phyloP scores from a whole-genome alignment of 2,888 invertebrate genomes.

The Podabrus alpinus region DNA sequence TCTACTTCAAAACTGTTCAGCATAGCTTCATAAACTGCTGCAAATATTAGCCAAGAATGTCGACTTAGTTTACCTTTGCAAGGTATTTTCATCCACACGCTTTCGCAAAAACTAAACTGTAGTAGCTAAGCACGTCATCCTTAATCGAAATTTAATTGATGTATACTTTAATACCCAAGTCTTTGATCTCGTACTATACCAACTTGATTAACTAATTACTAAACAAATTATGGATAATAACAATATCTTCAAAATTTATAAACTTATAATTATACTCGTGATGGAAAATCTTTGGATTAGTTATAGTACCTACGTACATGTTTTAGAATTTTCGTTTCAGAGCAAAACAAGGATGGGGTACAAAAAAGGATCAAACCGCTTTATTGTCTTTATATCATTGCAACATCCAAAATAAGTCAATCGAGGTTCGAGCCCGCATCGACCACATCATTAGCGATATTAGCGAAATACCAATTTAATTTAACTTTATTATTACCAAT shows the following conservation, averaged over 20 bases:
- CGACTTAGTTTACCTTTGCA: constrained; percentile 35
- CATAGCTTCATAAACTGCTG: constrained; percentile 39
- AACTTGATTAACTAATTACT: background rate
- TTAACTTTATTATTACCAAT: background rate
- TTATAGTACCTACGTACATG: background rate
- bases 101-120: constrained; percentile 5
- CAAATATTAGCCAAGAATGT: constrained; percentile 37
- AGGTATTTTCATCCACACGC: constrained; percentile 15
- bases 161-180: constrained; percentile 5
- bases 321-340: background rate
- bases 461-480: background rate
- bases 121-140: background rate
- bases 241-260: background rate
- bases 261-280: background rate
- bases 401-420: background rate
- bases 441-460: background rate
- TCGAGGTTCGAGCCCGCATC: background rate
- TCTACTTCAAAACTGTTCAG: constrained; percentile 39
- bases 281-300: background rate
- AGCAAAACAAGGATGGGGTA: no score
- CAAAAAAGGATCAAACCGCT: no score
- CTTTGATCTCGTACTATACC: constrained; percentile 7
- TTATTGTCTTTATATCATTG: no score
- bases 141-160: constrained; percentile 12
- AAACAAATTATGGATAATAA: background rate